A percentile compares a stretch with the other conserved stretches of the same genome.
Evolutionary conservation across 2,797 vertebrate species (phyloP).

Genomic region (Rhinoraja longicauda): DNA sequence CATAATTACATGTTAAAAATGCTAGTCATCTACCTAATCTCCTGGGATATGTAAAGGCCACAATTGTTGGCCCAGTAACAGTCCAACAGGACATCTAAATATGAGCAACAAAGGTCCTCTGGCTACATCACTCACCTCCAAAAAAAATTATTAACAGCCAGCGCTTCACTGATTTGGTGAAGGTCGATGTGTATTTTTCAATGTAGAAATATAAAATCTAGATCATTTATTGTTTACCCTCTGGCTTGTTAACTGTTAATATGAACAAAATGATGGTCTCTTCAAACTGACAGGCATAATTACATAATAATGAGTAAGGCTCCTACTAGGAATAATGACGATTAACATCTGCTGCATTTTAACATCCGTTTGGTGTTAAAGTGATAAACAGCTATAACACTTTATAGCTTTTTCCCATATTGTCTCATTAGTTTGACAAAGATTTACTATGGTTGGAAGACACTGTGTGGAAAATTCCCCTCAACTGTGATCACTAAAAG

Average conservation of each 20-base stretch:
- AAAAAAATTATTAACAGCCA: neutral
- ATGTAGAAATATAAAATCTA: neutral
- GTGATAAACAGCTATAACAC: constrained; percentile 2
- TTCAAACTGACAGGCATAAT: neutral
- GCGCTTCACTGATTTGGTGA: neutral
- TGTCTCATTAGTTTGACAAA: constrained; percentile 24
- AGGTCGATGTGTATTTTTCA: neutral
- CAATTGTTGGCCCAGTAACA: neutral
- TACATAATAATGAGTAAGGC: constrained; percentile 17
- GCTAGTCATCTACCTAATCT: neutral
- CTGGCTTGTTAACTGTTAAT: constrained; percentile 10
- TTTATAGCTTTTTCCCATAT: neutral
- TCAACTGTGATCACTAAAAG: neutral
- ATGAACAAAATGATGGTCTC: neutral
- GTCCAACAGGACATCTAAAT: no score
- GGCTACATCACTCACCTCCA: neutral
- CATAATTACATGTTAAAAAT: neutral
- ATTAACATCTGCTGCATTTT: neutral
- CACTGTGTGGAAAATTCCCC: neutral
- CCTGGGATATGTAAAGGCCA: neutral
- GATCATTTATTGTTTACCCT: neutral
- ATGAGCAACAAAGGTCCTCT: neutral
- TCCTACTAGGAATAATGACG: neutral
- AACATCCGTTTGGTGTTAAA: neutral
- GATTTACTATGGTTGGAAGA: neutral